Evolutionary conservation across 2,888 invertebrate genomes (phyloP).

Genomic region (Harpagoxenus sublaevis): DNA sequence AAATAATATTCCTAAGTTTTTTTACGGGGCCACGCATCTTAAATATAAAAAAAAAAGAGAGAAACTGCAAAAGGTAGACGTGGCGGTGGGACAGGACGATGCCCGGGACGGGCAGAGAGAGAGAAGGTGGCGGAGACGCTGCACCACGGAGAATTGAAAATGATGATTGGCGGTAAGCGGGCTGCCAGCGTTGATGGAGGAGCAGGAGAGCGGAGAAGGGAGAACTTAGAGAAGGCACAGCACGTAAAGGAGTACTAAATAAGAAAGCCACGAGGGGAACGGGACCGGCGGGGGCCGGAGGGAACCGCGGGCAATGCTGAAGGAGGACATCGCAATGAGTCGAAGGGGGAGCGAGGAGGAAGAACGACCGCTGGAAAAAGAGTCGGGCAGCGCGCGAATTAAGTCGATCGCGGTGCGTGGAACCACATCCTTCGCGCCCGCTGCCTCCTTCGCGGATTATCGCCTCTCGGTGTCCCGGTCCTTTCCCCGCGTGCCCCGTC

Average conservation of each 20-base stretch:
- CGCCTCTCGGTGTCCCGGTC: constrained; percentile 74
- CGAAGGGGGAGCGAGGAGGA: constrained; percentile 57
- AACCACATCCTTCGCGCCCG: constrained; percentile 85
- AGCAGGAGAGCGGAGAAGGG: constrained; percentile 66
- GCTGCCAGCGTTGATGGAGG: constrained; percentile 72
- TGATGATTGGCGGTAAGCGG: constrained; percentile 83
- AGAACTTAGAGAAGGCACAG: constrained; percentile 52
- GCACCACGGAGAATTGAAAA: constrained; percentile 83
- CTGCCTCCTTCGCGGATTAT: constrained; percentile 75
- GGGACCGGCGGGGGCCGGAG: constrained; percentile 61
- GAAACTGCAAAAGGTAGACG: constrained; percentile 41
- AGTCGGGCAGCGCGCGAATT: constrained; percentile 83
- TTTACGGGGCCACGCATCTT: constrained; percentile 64
- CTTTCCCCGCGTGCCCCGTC: constrained; percentile 54
- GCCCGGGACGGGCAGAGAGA: constrained; percentile 31
- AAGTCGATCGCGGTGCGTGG: constrained; percentile 86
- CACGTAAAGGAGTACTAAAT: constrained; percentile 72
- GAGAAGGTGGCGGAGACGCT: constrained; percentile 73
- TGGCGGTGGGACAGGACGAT: constrained; percentile 42
- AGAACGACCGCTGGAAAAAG: constrained; percentile 75
- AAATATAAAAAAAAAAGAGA: constrained; percentile 48
- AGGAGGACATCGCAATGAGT: constrained; percentile 65
- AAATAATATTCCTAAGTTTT: constrained; percentile 79
- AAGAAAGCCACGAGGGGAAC: constrained; percentile 77
- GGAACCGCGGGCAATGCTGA: constrained; percentile 59